Base-by-base conservation (phyloP, 2,888 invertebrate species). In the Chrysotoxum bicinctum region DNA sequence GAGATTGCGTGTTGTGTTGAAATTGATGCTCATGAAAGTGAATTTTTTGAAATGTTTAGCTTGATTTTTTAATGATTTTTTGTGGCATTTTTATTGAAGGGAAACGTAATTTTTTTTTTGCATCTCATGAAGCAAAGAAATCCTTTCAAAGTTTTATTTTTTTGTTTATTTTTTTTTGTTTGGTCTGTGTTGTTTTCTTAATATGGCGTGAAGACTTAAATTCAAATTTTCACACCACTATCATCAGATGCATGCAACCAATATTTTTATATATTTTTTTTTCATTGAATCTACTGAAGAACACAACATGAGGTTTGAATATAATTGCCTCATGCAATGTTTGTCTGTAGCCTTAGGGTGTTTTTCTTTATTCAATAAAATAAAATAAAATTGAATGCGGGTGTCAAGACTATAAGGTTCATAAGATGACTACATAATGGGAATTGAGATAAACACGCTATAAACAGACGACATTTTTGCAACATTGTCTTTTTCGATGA, bases 251-350 rank as follows among this genome's bases (percentile, higher is more conserved):
- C 74, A 80, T 74, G 74, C 79, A 62, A 73, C 26, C 68, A 52
- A 73, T 43, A 43, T 43, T 50, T 26, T 32, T 12, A 3, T 58
- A 19, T 12, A 5, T 37, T 58, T 35, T 37, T 35, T 40, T 23
- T 23, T 23, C 2, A 56, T 56, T 64, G 23, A 45, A 72, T 30
- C 45, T 56, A 72, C 37, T 66, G 79, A 66, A 58, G 58, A 66
- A 16, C 68, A 21, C 37, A 60, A 68, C 79, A 80, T 80, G 74
- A 68, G 26, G 50, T 45, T 74, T 52, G 45, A 74, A 48, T 52
- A 52, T 80, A 74, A 80, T 80, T 60, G 74, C 68, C 52, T 58
- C 79, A 80, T 74, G 79, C 74, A 35, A 80, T 80, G 52, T 52
- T 26, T 70, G 30, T 3, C 14, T 19, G 3, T 16, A 21, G 66